Conservation (phyloP, 2,113 vertebrate genomes). For the Carollia perspicillata region DNA sequence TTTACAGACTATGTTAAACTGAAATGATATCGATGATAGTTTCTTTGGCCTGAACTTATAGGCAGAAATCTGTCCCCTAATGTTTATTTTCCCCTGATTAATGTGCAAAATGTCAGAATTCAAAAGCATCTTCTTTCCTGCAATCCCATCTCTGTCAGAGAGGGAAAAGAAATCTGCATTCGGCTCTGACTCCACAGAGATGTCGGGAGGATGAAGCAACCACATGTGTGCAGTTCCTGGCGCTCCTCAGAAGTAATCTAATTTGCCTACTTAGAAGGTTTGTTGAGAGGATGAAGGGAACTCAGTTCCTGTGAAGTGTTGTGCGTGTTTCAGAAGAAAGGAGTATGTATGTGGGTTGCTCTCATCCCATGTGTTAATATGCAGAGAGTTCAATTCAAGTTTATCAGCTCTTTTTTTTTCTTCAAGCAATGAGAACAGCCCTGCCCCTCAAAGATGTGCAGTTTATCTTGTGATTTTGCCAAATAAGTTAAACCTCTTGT, state of each 20-base stretch:
- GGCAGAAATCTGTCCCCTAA: background rate
- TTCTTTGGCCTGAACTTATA: background rate
- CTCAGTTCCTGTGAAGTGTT: conserved; percentile 21
- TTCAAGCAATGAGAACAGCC: background rate
- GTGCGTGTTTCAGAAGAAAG: background rate
- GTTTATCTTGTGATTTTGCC: background rate
- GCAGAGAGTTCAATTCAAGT: background rate
- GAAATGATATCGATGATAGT: background rate
- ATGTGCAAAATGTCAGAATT: background rate
- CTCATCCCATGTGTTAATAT: background rate
- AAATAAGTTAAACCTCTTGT: background rate
- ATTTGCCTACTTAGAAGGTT: conserved; percentile 54
- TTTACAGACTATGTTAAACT: background rate
- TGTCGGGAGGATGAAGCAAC: background rate
- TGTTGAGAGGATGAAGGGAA: conserved; percentile 31
- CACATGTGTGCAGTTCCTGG: background rate
- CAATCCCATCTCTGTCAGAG: background rate
- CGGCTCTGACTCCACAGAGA: background rate
- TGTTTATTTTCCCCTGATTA: background rate
- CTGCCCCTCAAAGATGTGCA: background rate
- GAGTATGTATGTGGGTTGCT: rapidly evolving
- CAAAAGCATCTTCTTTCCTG: background rate
- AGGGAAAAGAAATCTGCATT: background rate
- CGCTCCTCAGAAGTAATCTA: conserved; percentile 16
- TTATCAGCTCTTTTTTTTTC: background rate